Evolutionary conservation across 1,140 invertebrate species (phyloP).

Genomic region (Geopemphigus sp.): DNA sequence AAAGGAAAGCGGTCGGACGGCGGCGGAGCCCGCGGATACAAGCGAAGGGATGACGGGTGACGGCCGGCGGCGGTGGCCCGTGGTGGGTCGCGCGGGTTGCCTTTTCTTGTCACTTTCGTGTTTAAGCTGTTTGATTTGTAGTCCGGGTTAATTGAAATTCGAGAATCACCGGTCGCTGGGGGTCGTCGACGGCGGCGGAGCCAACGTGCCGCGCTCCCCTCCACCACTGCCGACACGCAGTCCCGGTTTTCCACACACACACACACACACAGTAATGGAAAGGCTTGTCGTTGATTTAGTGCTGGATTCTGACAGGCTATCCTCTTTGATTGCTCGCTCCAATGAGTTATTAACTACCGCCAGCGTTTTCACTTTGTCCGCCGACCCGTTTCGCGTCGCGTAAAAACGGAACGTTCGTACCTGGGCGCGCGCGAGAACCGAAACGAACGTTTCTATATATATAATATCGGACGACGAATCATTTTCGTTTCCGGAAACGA

Average conservation of each 20-base stretch:
- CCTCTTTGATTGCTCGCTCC: constrained; percentile 48
- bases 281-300: constrained; percentile 49
- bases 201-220: not conserved
- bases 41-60: not conserved
- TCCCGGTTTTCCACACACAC: constrained; percentile 11
- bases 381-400: not conserved
- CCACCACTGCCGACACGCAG: not conserved
- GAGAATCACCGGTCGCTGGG: constrained; percentile 33
- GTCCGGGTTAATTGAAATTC: constrained; percentile 49
- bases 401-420: too few species aligned
- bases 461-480: too few species aligned
- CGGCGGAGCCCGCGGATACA: not conserved
- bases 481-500: too few species aligned
- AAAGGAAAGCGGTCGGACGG: constrained; percentile 19
- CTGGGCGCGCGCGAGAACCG: too few species aligned
- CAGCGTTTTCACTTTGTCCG: not conserved
- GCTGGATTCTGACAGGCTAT: constrained; percentile 43
- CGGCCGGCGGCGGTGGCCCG: too few species aligned
- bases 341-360: constrained; percentile 47
- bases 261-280: constrained; percentile 46
- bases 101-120: constrained; percentile 48
- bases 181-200: constrained; percentile 3
- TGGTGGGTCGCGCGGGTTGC: constrained; percentile 32
- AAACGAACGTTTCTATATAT: too few species aligned
- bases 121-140: constrained; percentile 49